A percentile compares a stretch with the other conserved stretches of the same genome.
These are phyloP conservation scores for Burhinus bistriatus DNA, from an alignment of 2,113 vertebrate species.

Conservation along the genomic window DNA sequence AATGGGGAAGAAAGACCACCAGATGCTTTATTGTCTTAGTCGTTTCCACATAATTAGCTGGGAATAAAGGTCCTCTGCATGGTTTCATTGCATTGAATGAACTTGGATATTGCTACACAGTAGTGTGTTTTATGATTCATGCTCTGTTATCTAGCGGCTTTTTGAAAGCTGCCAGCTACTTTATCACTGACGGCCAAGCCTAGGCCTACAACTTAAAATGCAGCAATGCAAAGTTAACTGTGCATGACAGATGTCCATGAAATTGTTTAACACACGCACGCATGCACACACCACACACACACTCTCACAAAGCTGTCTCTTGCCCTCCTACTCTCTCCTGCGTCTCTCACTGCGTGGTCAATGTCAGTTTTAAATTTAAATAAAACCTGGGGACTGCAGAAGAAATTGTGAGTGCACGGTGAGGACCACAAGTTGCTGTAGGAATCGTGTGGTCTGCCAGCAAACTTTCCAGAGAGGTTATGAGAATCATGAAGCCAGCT, in stretches of 20 bases:
- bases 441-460: not conserved
- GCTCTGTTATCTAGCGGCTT: slow-evolving; percentile 82
- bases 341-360: not conserved
- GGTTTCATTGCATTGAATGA: slow-evolving; percentile 95
- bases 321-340: not conserved
- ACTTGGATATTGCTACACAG: slow-evolving; percentile 94
- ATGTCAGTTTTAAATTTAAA: slow-evolving; percentile 60
- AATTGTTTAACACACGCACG: slow-evolving; percentile 91
- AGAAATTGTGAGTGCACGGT: not conserved
- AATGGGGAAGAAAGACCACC: slow-evolving; percentile 91
- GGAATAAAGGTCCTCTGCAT: slow-evolving; percentile 90
- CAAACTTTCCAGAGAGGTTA: not conserved
- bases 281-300: slow-evolving; percentile 57
- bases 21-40: slow-evolving; percentile 99
- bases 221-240: slow-evolving; percentile 92
- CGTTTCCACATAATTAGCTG: slow-evolving; percentile 99
- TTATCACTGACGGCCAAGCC: slow-evolving; percentile 81
- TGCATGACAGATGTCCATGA: slow-evolving; percentile 93
- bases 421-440: not conserved
- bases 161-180: slow-evolving; percentile 85
- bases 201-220: slow-evolving; percentile 83
- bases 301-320: slow-evolving; percentile 67
- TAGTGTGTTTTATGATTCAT: slow-evolving; percentile 88
- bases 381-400: not conserved
- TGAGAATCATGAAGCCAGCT: not conserved